Evolutionary conservation across 2,888 invertebrate species (phyloP), one percentile per base, ranked within the genome.

Genomic region (Masnerella sp.): DNA sequence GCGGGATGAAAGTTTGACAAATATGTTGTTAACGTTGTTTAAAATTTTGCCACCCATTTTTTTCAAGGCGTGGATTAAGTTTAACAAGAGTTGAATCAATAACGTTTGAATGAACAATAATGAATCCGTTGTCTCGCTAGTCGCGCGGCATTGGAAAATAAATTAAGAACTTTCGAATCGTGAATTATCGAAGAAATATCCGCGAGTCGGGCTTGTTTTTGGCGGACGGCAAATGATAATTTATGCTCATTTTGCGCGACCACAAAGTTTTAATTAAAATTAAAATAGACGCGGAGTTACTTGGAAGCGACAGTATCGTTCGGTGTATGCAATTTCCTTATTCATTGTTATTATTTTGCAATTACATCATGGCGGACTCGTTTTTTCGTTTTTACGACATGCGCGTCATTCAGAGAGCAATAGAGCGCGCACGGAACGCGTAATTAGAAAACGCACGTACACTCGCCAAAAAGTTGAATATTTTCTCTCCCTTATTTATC

Each of bases 191-290:
- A n/a, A n/a, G n/a, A n/a, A 28, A 28, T 28, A 28, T 20, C 15
- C 9, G 22, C 42, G 47, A 20, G 30, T 30, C 17, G 12, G 36
- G n/a, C 36, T 42, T 40, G 32, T 32, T 40, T 49, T 62, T 18
- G 14, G 2, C 11, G 14, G 5, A n/a, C 3, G 14, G 5, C 17
- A 20, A 18, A 20, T 25, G 30, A 59, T 42, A 49, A 51, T 51
- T 49, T 62, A 22, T 14, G 15, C 32, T 32, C 18, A 11, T 32
- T 51, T 43, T 28, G 18, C 32, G 18, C 11, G 5, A 30, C 18
- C 5, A 11, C 5, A 34, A 62, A 52, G 22, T 62, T 62, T 62
- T 62, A 62, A 62, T 62, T 62, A 25, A 9, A 43, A 22, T 22
- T 28, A 28, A 61, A 61, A 32, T 14, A 25, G 40, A 28, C 17